Evolutionary conservation across 30 jellyfish, hydroid and myxozoan genomes (phyloP).

Genomic region (Hydractinia echinata): DNA sequence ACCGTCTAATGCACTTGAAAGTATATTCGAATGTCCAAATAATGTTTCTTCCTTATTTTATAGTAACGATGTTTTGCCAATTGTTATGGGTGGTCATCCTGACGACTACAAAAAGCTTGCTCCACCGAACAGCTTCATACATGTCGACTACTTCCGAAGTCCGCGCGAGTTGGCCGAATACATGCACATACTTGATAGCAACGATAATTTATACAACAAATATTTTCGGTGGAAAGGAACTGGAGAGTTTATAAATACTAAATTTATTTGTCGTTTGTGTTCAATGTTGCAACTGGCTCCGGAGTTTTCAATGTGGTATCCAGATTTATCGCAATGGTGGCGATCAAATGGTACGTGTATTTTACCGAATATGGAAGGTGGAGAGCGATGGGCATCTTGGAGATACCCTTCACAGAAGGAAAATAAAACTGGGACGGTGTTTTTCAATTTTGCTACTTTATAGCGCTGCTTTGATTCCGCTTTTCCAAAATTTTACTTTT

Average conservation of each 20-base stretch:
- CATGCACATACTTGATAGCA: conserved; percentile 16
- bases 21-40: too few relatives aligned
- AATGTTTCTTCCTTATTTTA: neutral
- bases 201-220: conserved; percentile 5
- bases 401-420: neutral
- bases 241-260: conserved; percentile 15
- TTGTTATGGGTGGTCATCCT: conserved; percentile 26
- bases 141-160: neutral
- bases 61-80: conserved; percentile 17
- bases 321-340: conserved; percentile 9
- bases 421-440: neutral
- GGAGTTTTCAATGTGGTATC: conserved; percentile 14
- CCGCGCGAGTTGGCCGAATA: conserved; percentile 24
- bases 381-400: conserved; percentile 13
- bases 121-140: conserved; percentile 27
- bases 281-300: conserved; percentile 17
- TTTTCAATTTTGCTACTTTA: neutral
- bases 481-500: too few relatives aligned
- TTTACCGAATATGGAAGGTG: neutral
- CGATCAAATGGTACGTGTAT: neutral
- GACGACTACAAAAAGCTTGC: conserved; percentile 25
- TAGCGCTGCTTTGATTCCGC: too few relatives aligned
- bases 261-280: conserved; percentile 19
- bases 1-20: too few relatives aligned
- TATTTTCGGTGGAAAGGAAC: conserved; percentile 29